Evolutionary conservation across 2,113 vertebrate species (phyloP).

Genomic region (Rhinoderma darwinii): DNA sequence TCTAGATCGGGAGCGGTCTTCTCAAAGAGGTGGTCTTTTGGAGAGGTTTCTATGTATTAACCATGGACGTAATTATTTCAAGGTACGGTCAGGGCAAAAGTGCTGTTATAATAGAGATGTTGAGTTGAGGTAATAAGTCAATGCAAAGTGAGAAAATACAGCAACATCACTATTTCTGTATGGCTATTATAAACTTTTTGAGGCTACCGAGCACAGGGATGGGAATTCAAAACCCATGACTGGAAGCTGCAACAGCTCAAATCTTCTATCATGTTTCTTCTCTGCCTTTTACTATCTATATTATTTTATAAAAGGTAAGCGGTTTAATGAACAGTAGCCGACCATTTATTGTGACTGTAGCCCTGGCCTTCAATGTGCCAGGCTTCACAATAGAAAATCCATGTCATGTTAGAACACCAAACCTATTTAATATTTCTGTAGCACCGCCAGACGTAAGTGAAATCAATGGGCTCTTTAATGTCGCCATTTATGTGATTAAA

Average conservation of each 20-base stretch:
- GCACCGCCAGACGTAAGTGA: neutral
- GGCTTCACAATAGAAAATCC: slow-evolving; percentile 33
- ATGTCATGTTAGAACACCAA: slow-evolving; percentile 24
- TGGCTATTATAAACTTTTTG: neutral
- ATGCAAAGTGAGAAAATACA: neutral
- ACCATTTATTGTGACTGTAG: neutral
- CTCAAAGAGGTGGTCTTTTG: no score
- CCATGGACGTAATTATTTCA: no score
- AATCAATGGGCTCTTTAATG: slow-evolving; percentile 40
- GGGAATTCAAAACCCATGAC: neutral
- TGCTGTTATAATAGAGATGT: no score
- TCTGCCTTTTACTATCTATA: neutral
- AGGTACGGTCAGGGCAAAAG: no score
- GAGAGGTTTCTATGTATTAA: no score
- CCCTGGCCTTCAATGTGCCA: neutral
- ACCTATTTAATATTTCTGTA: slow-evolving; percentile 8
- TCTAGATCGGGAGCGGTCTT: no score
- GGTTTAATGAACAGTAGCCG: neutral
- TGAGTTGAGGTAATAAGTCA: neutral
- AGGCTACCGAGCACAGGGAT: neutral
- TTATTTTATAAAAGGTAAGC: slow-evolving; percentile 3
- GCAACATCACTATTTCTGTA: neutral
- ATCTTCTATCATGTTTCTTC: neutral
- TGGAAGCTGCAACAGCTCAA: neutral
- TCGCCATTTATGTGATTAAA: neutral